Conservation (phyloP, 2,113 vertebrate genomes). For the Brachypodius melanocephalos region DNA sequence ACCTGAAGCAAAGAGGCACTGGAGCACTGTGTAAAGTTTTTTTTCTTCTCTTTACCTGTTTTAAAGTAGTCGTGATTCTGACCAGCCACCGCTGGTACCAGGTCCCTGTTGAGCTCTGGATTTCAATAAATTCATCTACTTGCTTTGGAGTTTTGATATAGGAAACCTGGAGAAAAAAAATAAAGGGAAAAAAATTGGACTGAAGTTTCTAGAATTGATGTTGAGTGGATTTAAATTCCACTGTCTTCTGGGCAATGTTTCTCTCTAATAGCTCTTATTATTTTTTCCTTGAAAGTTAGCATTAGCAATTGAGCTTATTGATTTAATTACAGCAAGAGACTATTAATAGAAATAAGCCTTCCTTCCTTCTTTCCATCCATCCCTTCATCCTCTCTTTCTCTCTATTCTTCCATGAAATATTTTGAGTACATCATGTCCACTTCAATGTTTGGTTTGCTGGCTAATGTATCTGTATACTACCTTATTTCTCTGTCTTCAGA, state of each 20-base stretch:
- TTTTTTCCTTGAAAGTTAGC: neutral
- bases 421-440: neutral
- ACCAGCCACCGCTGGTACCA: constrained; percentile 90
- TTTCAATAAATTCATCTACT: constrained; percentile 93
- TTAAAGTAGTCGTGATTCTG: constrained; percentile 82
- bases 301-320: neutral
- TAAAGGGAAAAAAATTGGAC: neutral
- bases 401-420: neutral
- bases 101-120: constrained; percentile 90
- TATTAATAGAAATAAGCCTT: neutral
- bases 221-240: neutral
- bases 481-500: neutral
- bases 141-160: constrained; percentile 94
- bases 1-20: neutral
- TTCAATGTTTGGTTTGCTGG: neutral
- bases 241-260: neutral
- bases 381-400: neutral
- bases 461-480: neutral
- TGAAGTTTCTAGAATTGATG: neutral
- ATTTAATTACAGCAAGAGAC: neutral
- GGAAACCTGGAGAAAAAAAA: constrained; percentile 77
- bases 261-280: neutral
- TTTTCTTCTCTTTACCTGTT: constrained; percentile 77
- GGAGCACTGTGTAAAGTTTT: neutral
- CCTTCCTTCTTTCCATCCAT: neutral